Base-by-base conservation (phyloP, 2,113 vertebrate genomes). In the Crotophaga sulcirostris region DNA sequence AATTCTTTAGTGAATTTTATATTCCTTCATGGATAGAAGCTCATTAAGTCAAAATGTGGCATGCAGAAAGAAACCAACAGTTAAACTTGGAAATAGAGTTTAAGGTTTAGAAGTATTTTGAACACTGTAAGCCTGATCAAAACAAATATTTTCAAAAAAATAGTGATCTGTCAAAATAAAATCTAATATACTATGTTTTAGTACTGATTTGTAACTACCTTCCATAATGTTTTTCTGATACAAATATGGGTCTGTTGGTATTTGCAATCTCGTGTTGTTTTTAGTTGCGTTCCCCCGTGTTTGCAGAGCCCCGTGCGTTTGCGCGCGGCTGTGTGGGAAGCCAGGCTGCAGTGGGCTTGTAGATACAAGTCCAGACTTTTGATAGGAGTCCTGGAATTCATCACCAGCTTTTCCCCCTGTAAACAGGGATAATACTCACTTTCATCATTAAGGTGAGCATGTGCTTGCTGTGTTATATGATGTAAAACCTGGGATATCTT, bases 141-240 rank as follows among this genome's bases (percentile, higher is more conserved):
- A 86, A 84, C 7, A 19, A 31, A 9, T n/a, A 44, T 15, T 9
- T 8, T 21, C 16, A 38, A 34, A 24, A 60, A 28, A 36, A 16
- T n/a, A n/a, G 59, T 31, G 78, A 29, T 45, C 18, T 67, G 70
- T 23, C 26, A 5, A n/a, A 49, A 11, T 24, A 5, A n/a, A 49
- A 13, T 13, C 6, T 24, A 0, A 1, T 26, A 3, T 17, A 3
- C 24, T 42, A 24, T 23, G 24, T 3, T 38, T 34, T 15, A 16
- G 60, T 24, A 16, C 49, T 40, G 45, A 11, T 24, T 16, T 58
- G 83, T n/a, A 58, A 3, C 45, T 9, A 2, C 28, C 28, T 73
- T 33, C 63, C 28, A 0, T 2, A 3, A 6, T 0, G 2, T 12
- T 56, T 29, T 59, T 5, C 24, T 81, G 76, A 31, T 9, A 5